A percentile compares a stretch with the other conserved stretches of the same genome.
Evolutionary conservation across 2,113 vertebrate species (phyloP).

Genomic region (Caranx ignobilis): DNA sequence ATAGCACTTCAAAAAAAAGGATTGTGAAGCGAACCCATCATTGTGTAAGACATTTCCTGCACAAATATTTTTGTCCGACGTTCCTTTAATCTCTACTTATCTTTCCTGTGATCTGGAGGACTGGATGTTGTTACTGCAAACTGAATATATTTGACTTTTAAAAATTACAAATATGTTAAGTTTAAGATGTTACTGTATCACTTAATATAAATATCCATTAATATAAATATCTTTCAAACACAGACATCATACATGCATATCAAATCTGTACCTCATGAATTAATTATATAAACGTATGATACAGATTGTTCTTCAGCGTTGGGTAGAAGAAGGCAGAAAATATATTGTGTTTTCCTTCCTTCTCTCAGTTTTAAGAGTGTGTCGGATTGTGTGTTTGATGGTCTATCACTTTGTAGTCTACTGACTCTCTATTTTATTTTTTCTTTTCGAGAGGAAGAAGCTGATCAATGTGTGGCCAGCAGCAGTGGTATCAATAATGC

Average conservation of each 20-base stretch:
- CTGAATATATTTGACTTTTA: too few relatives aligned
- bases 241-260: not conserved
- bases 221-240: not conserved
- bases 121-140: too few relatives aligned
- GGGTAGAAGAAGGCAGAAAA: not conserved
- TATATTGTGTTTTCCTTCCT: not conserved
- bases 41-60: too few relatives aligned
- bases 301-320: not conserved
- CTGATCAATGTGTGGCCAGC: constrained; percentile 49
- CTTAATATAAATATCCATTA: not conserved
- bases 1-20: too few relatives aligned
- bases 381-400: constrained; percentile 8
- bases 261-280: not conserved
- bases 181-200: too few relatives aligned
- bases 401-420: constrained; percentile 27
- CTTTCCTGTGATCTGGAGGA: too few relatives aligned
- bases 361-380: not conserved
- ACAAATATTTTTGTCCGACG: too few relatives aligned
- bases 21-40: too few relatives aligned
- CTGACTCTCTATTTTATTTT: not conserved
- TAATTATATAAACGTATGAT: not conserved
- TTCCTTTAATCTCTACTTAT: too few relatives aligned
- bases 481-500: constrained; percentile 12
- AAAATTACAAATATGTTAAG: too few relatives aligned
- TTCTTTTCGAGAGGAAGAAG: constrained; percentile 1